Evolutionary conservation across 2,888 invertebrate genomes (phyloP), one percentile per base, ranked within the genome.

Genomic region (Tenthredo distinguenda): DNA sequence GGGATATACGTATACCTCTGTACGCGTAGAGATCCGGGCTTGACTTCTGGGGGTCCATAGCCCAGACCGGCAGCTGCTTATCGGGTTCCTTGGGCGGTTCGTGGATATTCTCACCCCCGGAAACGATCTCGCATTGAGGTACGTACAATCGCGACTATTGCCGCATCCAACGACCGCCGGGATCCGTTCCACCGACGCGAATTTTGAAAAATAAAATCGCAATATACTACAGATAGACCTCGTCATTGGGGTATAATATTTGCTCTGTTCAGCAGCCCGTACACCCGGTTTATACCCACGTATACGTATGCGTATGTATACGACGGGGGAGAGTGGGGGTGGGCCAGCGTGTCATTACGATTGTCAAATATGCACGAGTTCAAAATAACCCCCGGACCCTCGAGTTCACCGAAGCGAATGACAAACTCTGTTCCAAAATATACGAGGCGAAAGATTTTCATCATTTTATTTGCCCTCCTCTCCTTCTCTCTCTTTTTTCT

Each of bases 381-480:
- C 34, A 26, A 68, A 68, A 68, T 68, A 68, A 68, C 68, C 68
- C 26, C 62, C 15, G 68, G 68, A 68, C 68, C 68, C 68, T 68
- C 34, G 68, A 7, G 34, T 26, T 68, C 34, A 34, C 18, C 68
- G 68, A 34, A 34, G 34, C 68, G 68, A 26, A 68, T 12, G 68
- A 68, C 34, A 68, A 68, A 68, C 68, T 26, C 31, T 34, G 31
- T 26, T 68, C 21, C 68, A 31, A 68, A 68, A 68, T 68, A 68
- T 68, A 68, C 68, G 62, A 68, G 68, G 68, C 31, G 68, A 68
- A 68, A 68, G 68, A 68, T 68, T 68, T 31, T 31, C 68, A 26
- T 68, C 26, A 68, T 68, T 68, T 55, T 55, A 55, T 55, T 55
- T 55, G 55, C 55, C n/a, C 7, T n/a, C n/a, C 18, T n/a, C n/a